Conservation (phyloP, 2,797 vertebrate genomes). For the Sarcophilus harrisii region DNA sequence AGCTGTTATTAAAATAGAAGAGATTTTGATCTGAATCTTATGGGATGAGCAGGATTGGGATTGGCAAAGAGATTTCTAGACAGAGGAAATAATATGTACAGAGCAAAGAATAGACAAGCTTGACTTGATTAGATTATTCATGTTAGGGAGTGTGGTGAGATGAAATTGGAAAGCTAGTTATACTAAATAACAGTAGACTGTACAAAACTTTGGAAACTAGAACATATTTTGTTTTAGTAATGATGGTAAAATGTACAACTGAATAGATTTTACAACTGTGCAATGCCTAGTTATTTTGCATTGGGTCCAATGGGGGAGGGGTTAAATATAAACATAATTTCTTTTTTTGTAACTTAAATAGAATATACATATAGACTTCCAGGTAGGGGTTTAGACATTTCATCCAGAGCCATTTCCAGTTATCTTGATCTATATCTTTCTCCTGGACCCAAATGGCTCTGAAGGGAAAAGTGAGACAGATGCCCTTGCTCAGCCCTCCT, state of each 20-base stretch:
- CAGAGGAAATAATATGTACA: neutral
- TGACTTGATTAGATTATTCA: neutral
- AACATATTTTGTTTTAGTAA: conserved; percentile 9
- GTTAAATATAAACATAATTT: neutral
- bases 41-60: conserved; percentile 30
- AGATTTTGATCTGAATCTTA: neutral
- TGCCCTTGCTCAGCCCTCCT: no score
- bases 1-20: neutral
- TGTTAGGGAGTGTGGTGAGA: neutral
- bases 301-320: neutral
- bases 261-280: neutral
- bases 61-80: neutral
- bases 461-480: no score
- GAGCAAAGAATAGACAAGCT: neutral
- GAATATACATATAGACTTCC: neutral
- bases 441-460: no score
- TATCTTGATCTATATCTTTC: no score
- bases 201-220: conserved; percentile 29
- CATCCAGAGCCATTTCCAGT: no score
- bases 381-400: neutral
- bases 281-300: neutral
- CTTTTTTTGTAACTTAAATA: neutral
- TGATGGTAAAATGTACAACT: conserved; percentile 11
- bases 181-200: conserved; percentile 32
- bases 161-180: conserved; percentile 51